Base-by-base conservation (phyloP, 2,113 vertebrate genomes). In the Ifrita kowaldi region DNA sequence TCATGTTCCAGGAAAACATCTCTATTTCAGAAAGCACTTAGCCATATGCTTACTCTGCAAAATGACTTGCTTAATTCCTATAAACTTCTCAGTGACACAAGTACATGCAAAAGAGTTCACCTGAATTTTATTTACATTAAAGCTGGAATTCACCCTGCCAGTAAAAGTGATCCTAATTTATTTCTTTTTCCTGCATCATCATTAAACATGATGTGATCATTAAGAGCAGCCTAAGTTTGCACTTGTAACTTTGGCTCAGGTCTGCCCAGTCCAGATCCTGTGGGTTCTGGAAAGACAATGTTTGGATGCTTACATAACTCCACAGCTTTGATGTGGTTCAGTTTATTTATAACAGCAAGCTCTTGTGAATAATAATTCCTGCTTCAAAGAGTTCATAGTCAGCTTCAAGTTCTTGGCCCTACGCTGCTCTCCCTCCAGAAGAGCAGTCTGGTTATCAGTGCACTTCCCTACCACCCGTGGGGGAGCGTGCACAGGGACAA, bases 261-360 rank as follows among this genome's bases (percentile, higher is more conserved):
- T 78, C 70, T 75, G 27, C 47, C 76, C 56, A 41, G 68, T 73
- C 90, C 32, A 53, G 55, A 77, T 70, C 75, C 75, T 74, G 53
- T 56, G 78, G 47, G 28, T 44, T 88, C 88, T 86, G 80, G n/a
- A 96, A 95, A 92, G 62, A 49, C 70, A 82, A 17, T 50, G 20
- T 86, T 84, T 75, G 71, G 55, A 94, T 77, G 82, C 89, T 97
- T 97, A 90, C 47, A 90, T 93, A 97, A 97, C 84, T 94, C 88
- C 4, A 2, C 39, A 13, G 69, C 91, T 97, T 97, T 97, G 86
- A 96, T 95, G 94, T 93, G 86, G 84, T 69, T 91, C 85, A 33
- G 86, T 95, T 96, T 97, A 94, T 97, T 97, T 97, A 92, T 93
- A 94, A 84, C 90, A 65, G 65, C 46, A 74, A 68, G 35, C 46